phyloP scores from a whole-genome alignment of 2,797 vertebrate genomes.

The Oreochromis grahami region DNA sequence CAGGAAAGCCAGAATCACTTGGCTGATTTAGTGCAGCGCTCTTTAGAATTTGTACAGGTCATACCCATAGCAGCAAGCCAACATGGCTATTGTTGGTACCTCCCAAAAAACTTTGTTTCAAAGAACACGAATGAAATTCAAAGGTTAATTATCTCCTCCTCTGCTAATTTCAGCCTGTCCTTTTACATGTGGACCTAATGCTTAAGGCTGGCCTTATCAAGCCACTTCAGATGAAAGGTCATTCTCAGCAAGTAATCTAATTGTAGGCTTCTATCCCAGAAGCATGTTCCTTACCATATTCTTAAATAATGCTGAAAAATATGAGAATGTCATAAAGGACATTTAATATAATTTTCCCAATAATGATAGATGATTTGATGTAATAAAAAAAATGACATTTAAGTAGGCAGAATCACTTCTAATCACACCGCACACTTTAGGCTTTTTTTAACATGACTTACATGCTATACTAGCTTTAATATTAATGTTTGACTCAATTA shows the following conservation, averaged over 20 bases:
- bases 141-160: slow-evolving; percentile 71
- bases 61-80: neutral
- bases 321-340: neutral
- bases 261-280: slow-evolving; percentile 34
- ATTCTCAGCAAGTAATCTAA: slow-evolving; percentile 60
- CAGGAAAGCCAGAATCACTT: neutral
- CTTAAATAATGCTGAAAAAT: neutral
- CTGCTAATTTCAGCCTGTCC: slow-evolving; percentile 60
- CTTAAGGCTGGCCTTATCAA: slow-evolving; percentile 68
- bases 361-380: neutral
- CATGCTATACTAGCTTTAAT: neutral
- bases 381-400: neutral
- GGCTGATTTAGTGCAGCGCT: neutral
- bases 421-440: neutral
- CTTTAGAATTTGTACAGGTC: neutral
- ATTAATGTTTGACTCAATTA: neutral
- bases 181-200: slow-evolving; percentile 56
- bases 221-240: slow-evolving; percentile 68
- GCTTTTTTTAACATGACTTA: neutral
- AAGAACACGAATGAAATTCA: slow-evolving; percentile 53
- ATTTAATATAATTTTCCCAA: neutral
- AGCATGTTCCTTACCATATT: neutral
- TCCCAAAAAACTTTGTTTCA: slow-evolving; percentile 17
- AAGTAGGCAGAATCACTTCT: neutral
- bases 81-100: neutral